Base-by-base conservation (phyloP, 2,113 vertebrate genomes). In the Papio anubis region DNA sequence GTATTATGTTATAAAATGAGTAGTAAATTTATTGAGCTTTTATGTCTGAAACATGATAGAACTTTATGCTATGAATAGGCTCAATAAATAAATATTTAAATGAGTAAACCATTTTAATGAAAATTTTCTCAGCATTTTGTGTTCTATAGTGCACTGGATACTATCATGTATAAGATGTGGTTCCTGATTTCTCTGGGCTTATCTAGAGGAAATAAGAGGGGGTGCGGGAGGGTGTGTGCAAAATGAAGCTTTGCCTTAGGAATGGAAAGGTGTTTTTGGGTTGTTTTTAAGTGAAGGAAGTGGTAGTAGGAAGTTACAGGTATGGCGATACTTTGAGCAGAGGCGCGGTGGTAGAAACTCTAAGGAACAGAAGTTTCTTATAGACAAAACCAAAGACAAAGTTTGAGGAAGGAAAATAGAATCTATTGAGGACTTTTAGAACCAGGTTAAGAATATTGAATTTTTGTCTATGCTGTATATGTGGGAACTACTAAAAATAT, bases 1-100 rank as follows among this genome's bases (percentile, higher is more conserved):
- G 30, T 90, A 59, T 35, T 94, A 6, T 45, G 76, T 50, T 94
- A 43, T 92, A 75, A 88, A 79, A 72, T 55, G 9, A 90, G 23
- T 90, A 43, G 13, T 90, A 83, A 50, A 43, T 82, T 82, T 43
- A 25, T n/a, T 82, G 59, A 78, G 52, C 40, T 91, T 93, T 64
- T 57, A 12, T 1, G 52, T 43, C 76, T 87, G 40, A 88, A 95
- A 91, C 27, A 45, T 82, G 45, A 90, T 81, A 57, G 73, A 96
- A 85, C 81, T 90, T 68, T 20, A 5, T 93, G 72, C n/a, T 80
- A 8, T 72, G 48, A 90, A 78, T 90, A 12, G 14, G 20, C 57
- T 91, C 27, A 88, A 3, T 96, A 75, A 95, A 40, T 83, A 80
- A 95, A 40, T 83, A 80, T 55, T 95, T 90, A 79, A 35, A 88